Conservation (phyloP, 2,888 invertebrate genomes). For the Plutella xylostella region DNA sequence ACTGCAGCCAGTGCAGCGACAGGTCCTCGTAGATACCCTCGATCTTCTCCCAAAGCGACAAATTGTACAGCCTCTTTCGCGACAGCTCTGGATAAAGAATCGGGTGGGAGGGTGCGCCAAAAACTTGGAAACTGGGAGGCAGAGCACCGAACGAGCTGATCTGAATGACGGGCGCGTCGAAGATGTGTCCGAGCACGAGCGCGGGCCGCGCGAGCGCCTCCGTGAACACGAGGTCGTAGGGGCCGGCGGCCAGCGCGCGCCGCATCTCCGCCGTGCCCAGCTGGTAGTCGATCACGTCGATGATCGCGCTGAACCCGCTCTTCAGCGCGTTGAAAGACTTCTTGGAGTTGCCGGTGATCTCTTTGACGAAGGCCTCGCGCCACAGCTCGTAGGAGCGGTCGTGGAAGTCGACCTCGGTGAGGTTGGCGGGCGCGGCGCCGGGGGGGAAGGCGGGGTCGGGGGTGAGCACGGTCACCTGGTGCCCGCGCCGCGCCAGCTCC, state of each 20-base stretch:
- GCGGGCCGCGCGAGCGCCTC: constrained; percentile 26
- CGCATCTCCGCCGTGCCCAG: constrained; percentile 25
- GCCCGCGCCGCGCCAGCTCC: constrained; percentile 27
- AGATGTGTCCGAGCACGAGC: constrained; percentile 26
- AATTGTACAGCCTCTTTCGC: constrained; percentile 21
- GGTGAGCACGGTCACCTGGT: constrained; percentile 27
- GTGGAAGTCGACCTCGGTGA: constrained; percentile 18
- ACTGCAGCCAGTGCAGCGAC: background rate
- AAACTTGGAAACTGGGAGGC: constrained; percentile 17
- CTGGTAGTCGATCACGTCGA: constrained; percentile 21
- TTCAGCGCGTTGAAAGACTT: background rate
- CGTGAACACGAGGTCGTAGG: constrained; percentile 30
- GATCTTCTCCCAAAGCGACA: constrained; percentile 28
- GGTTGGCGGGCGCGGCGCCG: constrained; percentile 18
- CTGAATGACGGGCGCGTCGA: constrained; percentile 33
- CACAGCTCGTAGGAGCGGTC: constrained; percentile 2
- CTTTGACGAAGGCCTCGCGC: background rate
- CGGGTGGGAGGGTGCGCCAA: constrained; percentile 28
- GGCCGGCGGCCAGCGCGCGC: constrained; percentile 18
- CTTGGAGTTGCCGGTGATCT: background rate
- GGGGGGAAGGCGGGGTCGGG: constrained; percentile 31
- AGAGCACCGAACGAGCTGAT: constrained; percentile 30
- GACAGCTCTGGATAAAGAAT: constrained; percentile 24
- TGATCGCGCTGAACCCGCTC: background rate
- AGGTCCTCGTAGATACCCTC: constrained; percentile 17